phyloP scores from a whole-genome alignment of 2,888 invertebrate species.

The Tryphoninae sp. region DNA sequence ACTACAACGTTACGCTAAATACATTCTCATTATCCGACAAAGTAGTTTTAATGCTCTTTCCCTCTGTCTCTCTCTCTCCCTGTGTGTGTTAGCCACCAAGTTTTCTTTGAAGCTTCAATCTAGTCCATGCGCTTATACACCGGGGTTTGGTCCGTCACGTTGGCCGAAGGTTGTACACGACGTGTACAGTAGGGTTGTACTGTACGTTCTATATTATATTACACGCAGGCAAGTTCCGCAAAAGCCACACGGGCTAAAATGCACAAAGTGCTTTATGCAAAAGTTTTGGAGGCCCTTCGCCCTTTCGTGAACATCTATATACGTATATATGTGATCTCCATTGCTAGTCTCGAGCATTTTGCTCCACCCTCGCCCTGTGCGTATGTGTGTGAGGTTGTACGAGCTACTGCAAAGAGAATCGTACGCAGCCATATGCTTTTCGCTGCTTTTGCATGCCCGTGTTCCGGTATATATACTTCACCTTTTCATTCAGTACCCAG shows the following conservation, averaged over 20 bases:
- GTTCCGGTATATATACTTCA: constrained; percentile 26
- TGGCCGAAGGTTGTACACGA: not conserved
- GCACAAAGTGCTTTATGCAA: constrained; percentile 58
- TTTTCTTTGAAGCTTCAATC: constrained; percentile 3
- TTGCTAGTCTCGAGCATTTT: constrained; percentile 13
- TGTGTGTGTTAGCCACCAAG: not conserved
- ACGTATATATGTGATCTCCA: not conserved
- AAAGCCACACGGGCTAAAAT: constrained; percentile 54
- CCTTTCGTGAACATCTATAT: constrained; percentile 10
- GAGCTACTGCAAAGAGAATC: not conserved
- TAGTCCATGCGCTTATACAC: not conserved
- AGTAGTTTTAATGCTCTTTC: constrained; percentile 20
- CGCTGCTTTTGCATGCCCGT: constrained; percentile 33
- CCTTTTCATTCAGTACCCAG: constrained; percentile 40
- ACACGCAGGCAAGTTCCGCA: constrained; percentile 13
- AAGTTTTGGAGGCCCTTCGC: constrained; percentile 48
- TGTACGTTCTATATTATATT: constrained; percentile 15
- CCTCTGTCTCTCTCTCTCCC: too few relatives aligned
- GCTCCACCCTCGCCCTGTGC: not conserved
- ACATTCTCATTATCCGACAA: not conserved
- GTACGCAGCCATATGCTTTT: constrained; percentile 28
- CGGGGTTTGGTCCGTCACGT: not conserved
- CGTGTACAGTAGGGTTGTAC: not conserved
- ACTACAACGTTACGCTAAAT: not conserved
- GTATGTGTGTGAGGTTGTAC: too few relatives aligned